Percentiles rank a stretch among this genome's conserved stretches.
phyloP scores from a whole-genome alignment of 92 coral and sea anemone genomes.

The Desmophyllum pertusum region DNA sequence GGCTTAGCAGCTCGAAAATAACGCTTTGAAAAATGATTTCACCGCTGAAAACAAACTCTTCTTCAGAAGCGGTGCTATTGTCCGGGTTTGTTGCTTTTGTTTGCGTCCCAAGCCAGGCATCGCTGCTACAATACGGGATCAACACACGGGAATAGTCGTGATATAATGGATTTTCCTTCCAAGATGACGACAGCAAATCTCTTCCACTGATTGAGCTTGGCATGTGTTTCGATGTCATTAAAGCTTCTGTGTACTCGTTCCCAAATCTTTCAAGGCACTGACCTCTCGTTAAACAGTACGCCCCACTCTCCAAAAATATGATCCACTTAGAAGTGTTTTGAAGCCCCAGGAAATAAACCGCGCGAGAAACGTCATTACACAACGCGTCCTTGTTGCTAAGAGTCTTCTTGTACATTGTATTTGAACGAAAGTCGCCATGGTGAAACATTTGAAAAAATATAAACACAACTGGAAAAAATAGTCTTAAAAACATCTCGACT shows the following conservation, averaged over 20 bases:
- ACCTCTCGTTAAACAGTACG: constrained; percentile 49
- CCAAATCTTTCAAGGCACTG: constrained; percentile 54
- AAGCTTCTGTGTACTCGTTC: constrained; percentile 33
- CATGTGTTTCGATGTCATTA: constrained; percentile 61
- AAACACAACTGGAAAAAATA: background rate
- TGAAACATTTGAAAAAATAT: background rate
- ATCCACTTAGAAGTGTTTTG: constrained; percentile 45
- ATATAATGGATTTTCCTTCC: constrained; percentile 32
- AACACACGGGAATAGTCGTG: constrained; percentile 54
- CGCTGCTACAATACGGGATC: constrained; percentile 71
- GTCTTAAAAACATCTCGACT: background rate
- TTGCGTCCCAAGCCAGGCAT: constrained; percentile 59
- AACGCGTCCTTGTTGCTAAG: constrained; percentile 44
- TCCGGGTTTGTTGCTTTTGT: background rate
- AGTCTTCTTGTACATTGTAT: constrained; percentile 8
- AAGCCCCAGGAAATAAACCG: constrained; percentile 45
- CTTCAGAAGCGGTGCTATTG: background rate
- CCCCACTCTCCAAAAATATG: constrained; percentile 67
- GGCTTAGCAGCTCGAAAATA: constrained; percentile 43
- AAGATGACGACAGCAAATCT: constrained; percentile 50
- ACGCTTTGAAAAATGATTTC: constrained; percentile 64
- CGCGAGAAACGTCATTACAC: constrained; percentile 60
- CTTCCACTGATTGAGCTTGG: constrained; percentile 49
- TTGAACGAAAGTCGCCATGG: background rate
- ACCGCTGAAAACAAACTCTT: constrained; percentile 58